Percentiles rank a stretch among this genome's conserved stretches.
These are phyloP conservation scores for Paracyprichromis sp. DNA, from an alignment of 2,113 vertebrate species.

Conservation along the genomic window DNA sequence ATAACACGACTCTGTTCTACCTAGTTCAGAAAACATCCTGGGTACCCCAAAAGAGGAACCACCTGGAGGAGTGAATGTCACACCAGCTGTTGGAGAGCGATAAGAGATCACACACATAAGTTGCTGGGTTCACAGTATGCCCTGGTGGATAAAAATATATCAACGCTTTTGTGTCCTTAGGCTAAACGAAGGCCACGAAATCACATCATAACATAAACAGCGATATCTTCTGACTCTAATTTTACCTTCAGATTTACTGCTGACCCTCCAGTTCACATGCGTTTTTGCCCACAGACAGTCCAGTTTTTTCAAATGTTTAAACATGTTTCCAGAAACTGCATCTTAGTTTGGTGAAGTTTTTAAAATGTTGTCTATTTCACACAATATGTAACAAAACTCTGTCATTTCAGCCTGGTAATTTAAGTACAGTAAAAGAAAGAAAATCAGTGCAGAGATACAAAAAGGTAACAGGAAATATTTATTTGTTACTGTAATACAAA, in stretches of 20 bases:
- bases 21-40: background rate
- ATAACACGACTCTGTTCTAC: background rate
- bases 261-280: background rate
- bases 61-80: background rate
- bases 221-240: background rate
- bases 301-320: background rate
- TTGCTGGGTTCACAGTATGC: background rate
- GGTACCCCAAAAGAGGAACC: background rate
- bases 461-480: background rate
- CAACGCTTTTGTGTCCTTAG: background rate
- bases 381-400: background rate
- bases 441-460: background rate
- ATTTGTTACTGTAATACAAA: background rate
- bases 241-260: background rate
- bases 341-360: background rate
- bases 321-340: background rate
- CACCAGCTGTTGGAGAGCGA: background rate
- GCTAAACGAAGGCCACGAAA: background rate
- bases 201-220: background rate
- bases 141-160: background rate
- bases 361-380: background rate
- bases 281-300: background rate
- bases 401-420: background rate
- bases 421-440: background rate
- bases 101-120: background rate